phyloP scores from a whole-genome alignment of 1,140 invertebrate genomes.

The Drosophila gunungcola region DNA sequence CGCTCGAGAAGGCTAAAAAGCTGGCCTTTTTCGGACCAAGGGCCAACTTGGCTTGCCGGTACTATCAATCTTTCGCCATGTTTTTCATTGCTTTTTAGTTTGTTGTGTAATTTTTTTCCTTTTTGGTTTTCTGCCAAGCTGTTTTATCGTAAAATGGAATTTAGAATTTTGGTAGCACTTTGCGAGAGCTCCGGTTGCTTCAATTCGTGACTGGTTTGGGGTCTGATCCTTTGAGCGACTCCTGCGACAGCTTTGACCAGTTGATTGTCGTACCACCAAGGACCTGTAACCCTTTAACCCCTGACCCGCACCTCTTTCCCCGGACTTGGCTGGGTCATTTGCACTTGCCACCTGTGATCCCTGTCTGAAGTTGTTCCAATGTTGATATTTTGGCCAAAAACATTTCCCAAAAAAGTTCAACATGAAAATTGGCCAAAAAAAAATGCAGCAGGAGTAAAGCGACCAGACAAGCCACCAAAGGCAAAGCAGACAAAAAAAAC shows the following conservation, averaged over 20 bases:
- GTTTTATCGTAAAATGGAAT: conserved; percentile 67
- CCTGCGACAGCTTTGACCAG: conserved; percentile 53
- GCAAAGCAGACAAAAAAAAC: conserved; percentile 4
- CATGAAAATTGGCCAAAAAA: conserved; percentile 50
- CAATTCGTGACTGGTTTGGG: conserved; percentile 28
- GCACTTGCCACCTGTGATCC: conserved; percentile 49
- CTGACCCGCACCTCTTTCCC: not conserved
- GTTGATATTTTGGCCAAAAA: conserved; percentile 68
- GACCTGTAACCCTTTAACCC: conserved; percentile 1
- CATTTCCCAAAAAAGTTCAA: conserved; percentile 66
- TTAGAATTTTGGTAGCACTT: conserved; percentile 56
- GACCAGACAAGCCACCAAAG: conserved; percentile 39
- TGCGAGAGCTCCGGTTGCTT: conserved; percentile 42
- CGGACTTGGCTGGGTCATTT: conserved; percentile 28
- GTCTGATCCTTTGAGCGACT: conserved; percentile 52
- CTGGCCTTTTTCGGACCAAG: conserved; percentile 17
- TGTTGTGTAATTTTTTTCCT: not conserved
- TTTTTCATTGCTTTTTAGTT: conserved; percentile 24
- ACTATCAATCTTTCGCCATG: conserved; percentile 51
- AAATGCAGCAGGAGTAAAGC: not conserved
- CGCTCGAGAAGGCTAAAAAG: conserved; percentile 11
- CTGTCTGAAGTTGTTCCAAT: conserved; percentile 47
- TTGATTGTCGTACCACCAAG: conserved; percentile 33
- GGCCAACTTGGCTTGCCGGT: conserved; percentile 34
- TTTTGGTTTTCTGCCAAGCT: conserved; percentile 55